Percentiles rank a stretch among this genome's conserved stretches.
These are phyloP conservation scores for Dendrolimus kikuchii DNA, from an alignment of 1,140 invertebrate genomes.

Conservation along the genomic window DNA sequence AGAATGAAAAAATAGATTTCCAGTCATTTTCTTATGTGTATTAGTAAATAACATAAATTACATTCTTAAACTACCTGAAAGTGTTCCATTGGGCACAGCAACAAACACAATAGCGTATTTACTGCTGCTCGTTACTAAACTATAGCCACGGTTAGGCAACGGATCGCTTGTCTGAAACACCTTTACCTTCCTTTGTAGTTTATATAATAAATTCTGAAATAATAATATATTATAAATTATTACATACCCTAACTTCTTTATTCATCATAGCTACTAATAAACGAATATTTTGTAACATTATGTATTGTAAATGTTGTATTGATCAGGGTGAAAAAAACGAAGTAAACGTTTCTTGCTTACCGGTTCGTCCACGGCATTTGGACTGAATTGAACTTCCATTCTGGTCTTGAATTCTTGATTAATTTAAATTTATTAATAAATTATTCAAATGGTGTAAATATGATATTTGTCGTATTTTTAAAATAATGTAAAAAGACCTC, in stretches of 20 bases:
- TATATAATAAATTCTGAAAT: slow-evolving; percentile 52
- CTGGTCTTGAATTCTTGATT: background rate
- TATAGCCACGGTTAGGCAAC: slow-evolving; percentile 51
- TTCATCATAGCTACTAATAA: too few relatives aligned
- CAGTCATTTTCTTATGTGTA: background rate
- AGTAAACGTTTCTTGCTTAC: slow-evolving; percentile 20
- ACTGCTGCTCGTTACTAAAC: slow-evolving; percentile 41
- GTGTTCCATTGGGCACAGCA: slow-evolving; percentile 39
- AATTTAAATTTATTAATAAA: too few relatives aligned
- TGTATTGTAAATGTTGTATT: too few relatives aligned
- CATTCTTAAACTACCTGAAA: slow-evolving; percentile 35
- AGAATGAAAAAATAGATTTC: too few relatives aligned
- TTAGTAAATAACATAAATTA: background rate
- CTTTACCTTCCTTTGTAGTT: slow-evolving; percentile 59
- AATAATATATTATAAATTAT: slow-evolving; percentile 6
- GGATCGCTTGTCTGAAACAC: slow-evolving; percentile 47
- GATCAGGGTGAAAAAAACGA: too few relatives aligned
- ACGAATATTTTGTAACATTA: too few relatives aligned
- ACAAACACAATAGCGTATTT: slow-evolving; percentile 60
- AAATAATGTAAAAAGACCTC: too few relatives aligned
- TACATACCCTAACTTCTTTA: too few relatives aligned
- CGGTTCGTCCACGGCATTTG: slow-evolving; percentile 51
- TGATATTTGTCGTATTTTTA: too few relatives aligned
- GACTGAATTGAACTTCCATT: slow-evolving; percentile 49
- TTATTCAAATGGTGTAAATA: too few relatives aligned